Evolutionary conservation across 2,113 vertebrate species (phyloP), one percentile per base, ranked within the genome.

Genomic region (Gobiocypris rarus): DNA sequence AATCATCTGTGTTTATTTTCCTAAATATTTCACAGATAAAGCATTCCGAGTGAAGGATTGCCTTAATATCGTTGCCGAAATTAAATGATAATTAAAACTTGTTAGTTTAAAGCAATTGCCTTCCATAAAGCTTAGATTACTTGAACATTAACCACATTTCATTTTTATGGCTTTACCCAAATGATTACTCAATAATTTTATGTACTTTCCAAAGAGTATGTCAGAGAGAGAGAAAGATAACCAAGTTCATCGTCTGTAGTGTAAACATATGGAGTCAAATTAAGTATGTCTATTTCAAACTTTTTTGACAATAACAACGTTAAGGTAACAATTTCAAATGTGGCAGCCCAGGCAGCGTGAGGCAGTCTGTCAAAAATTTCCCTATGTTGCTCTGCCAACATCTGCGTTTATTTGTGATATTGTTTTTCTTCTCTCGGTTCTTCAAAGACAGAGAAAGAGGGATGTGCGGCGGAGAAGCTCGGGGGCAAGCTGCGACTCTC

Each of bases 51-150:
- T 96, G 95, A 96, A 95, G 95, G 94, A 97, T 97, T 95, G 93
- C 94, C 94, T 91, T 95, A 96, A 96, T 96, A 96, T 96, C 94
- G 91, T 91, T 91, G 94, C 95, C 95, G 95, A 95, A 95, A 97
- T 98, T 95, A 97, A 97, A 96, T 96, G 94, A 96, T 98, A 97
- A 98, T 97, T 96, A 98, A 97, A 97, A 97, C 97, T 96, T 96
- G 96, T 98, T 98, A 95, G 96, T 97, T 97, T 92, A 95, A 96
- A 96, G 95, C 95, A 95, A 97, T 97, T 97, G 96, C 95, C 93
- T 94, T 95, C 96, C 95, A 98, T 98, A 97, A 98, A 98, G 97
- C 95, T 97, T 97, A 97, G 97, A 98, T 98, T 97, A 97, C 96
- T 95, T 94, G 94, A 95, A 97, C 96, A 97, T 97, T 97, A 96